A percentile compares a stretch with the other conserved stretches of the same genome.
Evolutionary conservation across 2,888 invertebrate species (phyloP).

Genomic region (Erannis defoliaria): DNA sequence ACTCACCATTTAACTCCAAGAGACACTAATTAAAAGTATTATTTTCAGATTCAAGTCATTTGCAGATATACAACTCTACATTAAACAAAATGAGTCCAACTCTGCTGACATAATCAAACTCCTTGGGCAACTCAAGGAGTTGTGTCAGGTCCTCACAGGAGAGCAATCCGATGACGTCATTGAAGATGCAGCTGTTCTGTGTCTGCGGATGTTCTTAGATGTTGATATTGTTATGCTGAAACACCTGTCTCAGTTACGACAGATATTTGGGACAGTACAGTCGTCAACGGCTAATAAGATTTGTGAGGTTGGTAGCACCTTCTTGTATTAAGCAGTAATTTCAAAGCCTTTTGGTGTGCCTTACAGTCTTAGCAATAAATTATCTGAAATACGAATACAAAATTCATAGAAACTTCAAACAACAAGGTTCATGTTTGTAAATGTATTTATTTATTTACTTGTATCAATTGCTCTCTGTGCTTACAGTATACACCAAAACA

Average conservation of each 20-base stretch:
- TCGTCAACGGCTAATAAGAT: conserved; percentile 85
- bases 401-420: too few species aligned
- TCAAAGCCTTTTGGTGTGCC: too few species aligned
- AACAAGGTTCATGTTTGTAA: too few species aligned
- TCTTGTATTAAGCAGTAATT: too few species aligned
- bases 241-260: conserved; percentile 85
- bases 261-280: conserved; percentile 87
- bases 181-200: conserved; percentile 88
- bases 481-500: too few species aligned
- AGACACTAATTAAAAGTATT: background rate
- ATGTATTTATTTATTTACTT: too few species aligned
- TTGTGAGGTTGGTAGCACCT: conserved; percentile 79
- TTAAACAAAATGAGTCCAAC: conserved; percentile 70
- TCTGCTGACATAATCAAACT: conserved; percentile 66
- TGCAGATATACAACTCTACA: conserved; percentile 76
- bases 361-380: too few species aligned
- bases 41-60: conserved; percentile 79
- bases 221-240: conserved; percentile 86
- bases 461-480: too few species aligned
- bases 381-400: too few species aligned
- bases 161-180: conserved; percentile 87
- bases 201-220: conserved; percentile 88
- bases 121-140: conserved; percentile 63
- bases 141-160: conserved; percentile 76
- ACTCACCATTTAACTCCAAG: too few species aligned